A percentile compares a stretch with the other conserved stretches of the same genome.
phyloP scores from a whole-genome alignment of 1,140 invertebrate genomes.

The Halesus radiatus region DNA sequence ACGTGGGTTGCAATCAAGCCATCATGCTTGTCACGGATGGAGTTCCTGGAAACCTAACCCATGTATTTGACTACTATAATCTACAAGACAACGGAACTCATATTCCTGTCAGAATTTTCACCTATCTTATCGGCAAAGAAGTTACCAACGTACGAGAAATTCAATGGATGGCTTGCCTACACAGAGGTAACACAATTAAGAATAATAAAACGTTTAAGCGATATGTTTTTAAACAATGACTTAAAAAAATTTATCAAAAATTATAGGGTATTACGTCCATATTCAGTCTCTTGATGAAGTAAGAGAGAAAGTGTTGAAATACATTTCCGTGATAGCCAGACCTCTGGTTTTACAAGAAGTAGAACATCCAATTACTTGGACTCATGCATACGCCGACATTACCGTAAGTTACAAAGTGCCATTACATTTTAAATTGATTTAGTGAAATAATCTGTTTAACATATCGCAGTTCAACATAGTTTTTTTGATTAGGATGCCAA shows the following conservation, averaged over 20 bases:
- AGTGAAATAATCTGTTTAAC: not conserved
- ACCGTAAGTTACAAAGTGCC: conserved; percentile 72
- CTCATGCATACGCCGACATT: conserved; percentile 88
- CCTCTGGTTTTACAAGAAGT: conserved; percentile 85
- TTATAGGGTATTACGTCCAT: conserved; percentile 89
- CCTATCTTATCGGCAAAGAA: conserved; percentile 96
- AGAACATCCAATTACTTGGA: conserved; percentile 89
- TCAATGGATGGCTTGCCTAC: conserved; percentile 95
- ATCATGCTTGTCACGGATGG: conserved; percentile 99
- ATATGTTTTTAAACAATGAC: not conserved
- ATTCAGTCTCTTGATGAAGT: conserved; percentile 95
- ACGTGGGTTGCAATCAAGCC: conserved; percentile 90
- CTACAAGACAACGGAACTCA: conserved; percentile 75
- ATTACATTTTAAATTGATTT: not conserved
- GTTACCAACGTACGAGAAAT: conserved; percentile 93
- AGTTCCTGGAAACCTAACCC: conserved; percentile 90
- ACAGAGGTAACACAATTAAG: conserved; percentile 79
- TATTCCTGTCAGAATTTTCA: conserved; percentile 94
- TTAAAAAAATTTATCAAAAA: conserved; percentile 2
- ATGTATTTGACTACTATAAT: conserved; percentile 91
- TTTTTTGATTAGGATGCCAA: conserved; percentile 42
- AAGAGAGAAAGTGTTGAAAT: conserved; percentile 92
- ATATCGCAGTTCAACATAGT: not conserved
- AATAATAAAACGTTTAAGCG: not conserved
- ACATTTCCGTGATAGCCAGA: conserved; percentile 90